Evolutionary conservation across 2,797 vertebrate genomes (phyloP).

Genomic region (Margarornis squamiger): DNA sequence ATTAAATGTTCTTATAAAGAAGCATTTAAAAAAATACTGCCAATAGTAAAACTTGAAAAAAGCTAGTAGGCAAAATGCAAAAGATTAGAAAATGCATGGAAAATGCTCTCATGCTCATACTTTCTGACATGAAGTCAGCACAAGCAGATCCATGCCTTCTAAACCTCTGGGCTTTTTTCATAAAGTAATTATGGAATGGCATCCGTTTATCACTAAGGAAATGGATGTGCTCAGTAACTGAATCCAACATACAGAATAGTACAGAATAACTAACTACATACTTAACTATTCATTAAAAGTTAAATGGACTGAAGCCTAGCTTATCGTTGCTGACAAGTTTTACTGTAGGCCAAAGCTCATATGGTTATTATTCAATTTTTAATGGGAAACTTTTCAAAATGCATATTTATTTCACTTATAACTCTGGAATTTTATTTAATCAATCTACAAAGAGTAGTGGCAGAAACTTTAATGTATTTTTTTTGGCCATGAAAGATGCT

Average conservation of each 20-base stretch:
- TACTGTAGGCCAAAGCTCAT: neutral
- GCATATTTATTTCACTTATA: neutral
- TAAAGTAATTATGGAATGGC: neutral
- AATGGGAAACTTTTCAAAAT: neutral
- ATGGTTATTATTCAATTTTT: neutral
- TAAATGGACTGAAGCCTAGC: neutral
- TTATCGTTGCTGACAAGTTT: neutral
- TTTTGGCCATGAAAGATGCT: neutral
- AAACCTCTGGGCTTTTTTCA: neutral
- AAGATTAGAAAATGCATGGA: neutral
- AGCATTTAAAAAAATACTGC: neutral
- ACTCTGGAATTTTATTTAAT: neutral
- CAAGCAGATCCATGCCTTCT: neutral
- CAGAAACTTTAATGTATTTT: neutral
- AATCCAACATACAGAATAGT: neutral
- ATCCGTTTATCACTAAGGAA: constrained; percentile 8
- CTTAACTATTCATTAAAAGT: neutral
- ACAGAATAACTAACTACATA: neutral
- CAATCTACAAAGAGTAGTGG: neutral
- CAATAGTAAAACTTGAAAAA: neutral
- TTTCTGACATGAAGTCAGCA: neutral
- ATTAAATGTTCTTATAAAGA: neutral
- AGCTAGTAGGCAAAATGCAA: neutral
- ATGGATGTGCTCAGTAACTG: neutral
- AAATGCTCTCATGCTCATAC: neutral